A percentile compares a stretch with the other conserved stretches of the same genome.
phyloP scores from a whole-genome alignment of 2,888 invertebrate species.

The Encarsia formosa region DNA sequence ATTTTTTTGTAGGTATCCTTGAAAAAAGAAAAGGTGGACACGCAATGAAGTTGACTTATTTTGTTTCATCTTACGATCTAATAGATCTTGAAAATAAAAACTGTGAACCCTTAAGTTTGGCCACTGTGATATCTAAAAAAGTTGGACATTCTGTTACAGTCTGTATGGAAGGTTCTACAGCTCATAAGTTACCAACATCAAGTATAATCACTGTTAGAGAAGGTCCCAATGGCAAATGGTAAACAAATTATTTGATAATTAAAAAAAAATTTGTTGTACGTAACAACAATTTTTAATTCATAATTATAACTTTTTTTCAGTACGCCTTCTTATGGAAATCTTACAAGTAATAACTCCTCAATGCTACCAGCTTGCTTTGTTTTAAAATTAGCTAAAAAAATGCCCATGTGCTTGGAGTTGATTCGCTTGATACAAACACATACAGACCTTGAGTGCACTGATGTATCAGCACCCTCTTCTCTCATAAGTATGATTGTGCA shows the following conservation, averaged over 20 bases:
- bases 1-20: conserved; percentile 52
- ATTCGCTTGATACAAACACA: conserved; percentile 65
- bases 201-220: conserved; percentile 68
- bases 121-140: conserved; percentile 64
- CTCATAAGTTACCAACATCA: conserved; percentile 76
- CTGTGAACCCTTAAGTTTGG: conserved; percentile 70
- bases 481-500: conserved; percentile 76
- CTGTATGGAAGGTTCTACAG: conserved; percentile 80
- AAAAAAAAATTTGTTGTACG: not conserved
- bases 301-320: conserved; percentile 45
- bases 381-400: conserved; percentile 74
- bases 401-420: conserved; percentile 78
- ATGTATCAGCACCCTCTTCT: conserved; percentile 58
- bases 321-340: conserved; percentile 73
- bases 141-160: conserved; percentile 86
- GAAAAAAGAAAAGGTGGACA: conserved; percentile 58
- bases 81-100: conserved; percentile 72
- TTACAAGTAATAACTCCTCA: conserved; percentile 81
- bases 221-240: conserved; percentile 73
- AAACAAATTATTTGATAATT: conserved; percentile 25
- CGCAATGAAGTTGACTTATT: conserved; percentile 90
- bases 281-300: not conserved
- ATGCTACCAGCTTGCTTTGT: conserved; percentile 89
- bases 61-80: conserved; percentile 89
- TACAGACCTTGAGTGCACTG: conserved; percentile 59